Conservation (phyloP, 2,797 vertebrate genomes). For the Myoxocephalus aenaeus region DNA sequence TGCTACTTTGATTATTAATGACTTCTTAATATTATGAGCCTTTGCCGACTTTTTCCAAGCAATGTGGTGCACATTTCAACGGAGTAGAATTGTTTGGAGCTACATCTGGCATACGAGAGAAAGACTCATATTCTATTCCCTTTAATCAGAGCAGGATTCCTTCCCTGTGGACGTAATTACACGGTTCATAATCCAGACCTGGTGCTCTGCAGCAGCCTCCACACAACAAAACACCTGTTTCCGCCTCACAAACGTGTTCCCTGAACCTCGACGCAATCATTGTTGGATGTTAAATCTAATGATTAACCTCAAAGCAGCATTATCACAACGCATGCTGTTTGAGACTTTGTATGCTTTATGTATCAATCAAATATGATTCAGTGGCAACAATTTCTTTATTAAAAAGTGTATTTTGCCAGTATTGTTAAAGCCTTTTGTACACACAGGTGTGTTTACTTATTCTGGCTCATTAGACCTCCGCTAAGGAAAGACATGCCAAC, state of each 20-base stretch:
- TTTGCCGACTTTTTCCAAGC: slow-evolving; percentile 11
- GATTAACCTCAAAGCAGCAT: slow-evolving; percentile 16
- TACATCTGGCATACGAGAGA: slow-evolving; percentile 32
- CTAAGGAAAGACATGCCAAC: not conserved
- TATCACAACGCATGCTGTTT: not conserved
- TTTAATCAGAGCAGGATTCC: slow-evolving; percentile 70
- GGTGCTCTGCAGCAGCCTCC: slow-evolving; percentile 34
- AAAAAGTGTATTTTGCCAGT: not conserved
- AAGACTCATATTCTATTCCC: slow-evolving; percentile 66
- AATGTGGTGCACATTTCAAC: slow-evolving; percentile 21
- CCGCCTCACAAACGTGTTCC: slow-evolving; percentile 38
- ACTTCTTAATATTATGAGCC: not conserved
- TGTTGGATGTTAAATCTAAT: slow-evolving; percentile 36
- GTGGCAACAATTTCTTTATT: not conserved
- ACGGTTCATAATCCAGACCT: slow-evolving; percentile 67
- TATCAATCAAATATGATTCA: not conserved
- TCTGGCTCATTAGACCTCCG: not conserved
- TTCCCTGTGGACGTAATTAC: slow-evolving; percentile 76
- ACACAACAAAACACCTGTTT: slow-evolving; percentile 34
- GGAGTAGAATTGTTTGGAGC: slow-evolving; percentile 34
- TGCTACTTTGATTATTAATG: not conserved
- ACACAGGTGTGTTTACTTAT: not conserved
- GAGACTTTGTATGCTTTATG: not conserved
- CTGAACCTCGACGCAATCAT: slow-evolving; percentile 13
- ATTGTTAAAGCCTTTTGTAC: not conserved